Evolutionary conservation across 2,113 vertebrate species (phyloP).

Genomic region (Paradoxurus hermaphroditus): DNA sequence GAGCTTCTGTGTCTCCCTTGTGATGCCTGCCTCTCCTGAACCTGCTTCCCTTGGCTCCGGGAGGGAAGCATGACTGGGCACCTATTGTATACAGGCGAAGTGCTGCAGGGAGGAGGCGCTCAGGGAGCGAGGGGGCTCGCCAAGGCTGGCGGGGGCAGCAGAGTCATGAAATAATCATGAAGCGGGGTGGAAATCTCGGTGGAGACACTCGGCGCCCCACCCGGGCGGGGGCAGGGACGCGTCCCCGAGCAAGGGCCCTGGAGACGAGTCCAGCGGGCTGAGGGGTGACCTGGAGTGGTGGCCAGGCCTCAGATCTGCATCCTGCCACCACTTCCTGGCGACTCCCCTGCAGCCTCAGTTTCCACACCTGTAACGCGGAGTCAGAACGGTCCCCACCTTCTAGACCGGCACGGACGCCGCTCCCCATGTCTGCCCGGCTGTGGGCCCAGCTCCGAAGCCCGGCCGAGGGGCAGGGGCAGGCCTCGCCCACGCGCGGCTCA

Average conservation of each 20-base stretch:
- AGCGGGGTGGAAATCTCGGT: neutral
- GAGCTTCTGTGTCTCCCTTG: neutral
- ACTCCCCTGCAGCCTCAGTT: neutral
- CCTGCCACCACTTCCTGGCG: neutral
- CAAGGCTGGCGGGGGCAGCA: neutral
- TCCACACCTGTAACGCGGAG: neutral
- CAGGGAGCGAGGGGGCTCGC: neutral
- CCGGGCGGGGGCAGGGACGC: neutral
- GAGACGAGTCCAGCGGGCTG: neutral
- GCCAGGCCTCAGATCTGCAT: neutral
- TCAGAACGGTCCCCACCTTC: neutral
- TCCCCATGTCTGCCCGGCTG: neutral
- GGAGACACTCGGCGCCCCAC: rapidly evolving
- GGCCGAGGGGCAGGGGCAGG: neutral
- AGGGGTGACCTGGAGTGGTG: neutral
- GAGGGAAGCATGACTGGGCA: neutral
- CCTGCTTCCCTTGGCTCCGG: neutral
- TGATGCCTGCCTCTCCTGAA: neutral
- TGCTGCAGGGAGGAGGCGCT: neutral
- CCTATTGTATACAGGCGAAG: neutral
- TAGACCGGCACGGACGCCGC: neutral
- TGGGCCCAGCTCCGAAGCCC: neutral
- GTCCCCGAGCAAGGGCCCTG: neutral
- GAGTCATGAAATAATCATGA: neutral
- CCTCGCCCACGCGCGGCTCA: rapidly evolving